Conservation (phyloP, 1,140 invertebrate species). For the Euura saliciscinereae region DNA sequence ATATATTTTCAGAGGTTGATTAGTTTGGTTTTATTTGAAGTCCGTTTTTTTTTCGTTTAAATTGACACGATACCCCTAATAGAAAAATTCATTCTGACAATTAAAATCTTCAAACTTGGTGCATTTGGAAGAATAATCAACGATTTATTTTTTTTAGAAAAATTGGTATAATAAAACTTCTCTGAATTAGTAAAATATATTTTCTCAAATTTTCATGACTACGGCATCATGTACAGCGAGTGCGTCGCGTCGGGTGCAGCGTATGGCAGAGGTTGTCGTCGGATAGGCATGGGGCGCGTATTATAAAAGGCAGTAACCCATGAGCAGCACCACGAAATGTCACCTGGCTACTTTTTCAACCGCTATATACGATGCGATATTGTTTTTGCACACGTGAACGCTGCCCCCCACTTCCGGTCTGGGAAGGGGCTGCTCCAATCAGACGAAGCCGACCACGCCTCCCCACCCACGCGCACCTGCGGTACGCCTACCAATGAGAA, state of each 20-base stretch:
- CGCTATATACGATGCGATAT: constrained; percentile 48
- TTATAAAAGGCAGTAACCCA: constrained; percentile 41
- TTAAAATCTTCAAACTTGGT: no score
- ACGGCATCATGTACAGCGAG: no score
- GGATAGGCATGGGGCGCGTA: background rate
- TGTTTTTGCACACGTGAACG: constrained; percentile 46
- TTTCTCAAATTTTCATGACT: no score
- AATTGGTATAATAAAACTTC: no score
- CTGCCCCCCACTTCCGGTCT: constrained; percentile 46
- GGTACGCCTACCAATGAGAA: constrained; percentile 43
- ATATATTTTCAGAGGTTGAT: no score
- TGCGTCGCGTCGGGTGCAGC: background rate
- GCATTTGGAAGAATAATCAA: no score
- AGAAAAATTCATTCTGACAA: no score
- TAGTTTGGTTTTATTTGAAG: no score
- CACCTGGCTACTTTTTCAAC: constrained; percentile 58
- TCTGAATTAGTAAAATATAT: no score
- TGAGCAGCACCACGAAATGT: constrained; percentile 55
- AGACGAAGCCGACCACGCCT: constrained; percentile 42
- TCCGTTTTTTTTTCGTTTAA: no score
- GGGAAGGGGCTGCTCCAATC: constrained; percentile 39
- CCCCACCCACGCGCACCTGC: constrained; percentile 55
- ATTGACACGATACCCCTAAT: no score
- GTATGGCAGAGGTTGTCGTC: background rate
- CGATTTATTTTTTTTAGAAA: no score